phyloP scores from a whole-genome alignment of 2,113 vertebrate species.

The Nothocercus julius region DNA sequence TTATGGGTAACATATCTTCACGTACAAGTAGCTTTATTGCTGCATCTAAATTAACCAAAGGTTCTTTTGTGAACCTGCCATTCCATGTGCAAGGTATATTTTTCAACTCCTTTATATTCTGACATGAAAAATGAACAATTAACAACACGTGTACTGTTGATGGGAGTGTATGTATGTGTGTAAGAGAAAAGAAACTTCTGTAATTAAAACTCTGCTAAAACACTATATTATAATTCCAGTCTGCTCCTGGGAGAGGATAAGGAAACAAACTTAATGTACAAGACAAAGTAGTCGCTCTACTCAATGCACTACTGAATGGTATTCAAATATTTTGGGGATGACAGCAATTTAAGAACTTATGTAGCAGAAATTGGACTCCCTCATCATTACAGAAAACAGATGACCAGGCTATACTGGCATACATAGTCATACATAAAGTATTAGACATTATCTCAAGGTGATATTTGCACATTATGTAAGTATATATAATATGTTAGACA shows the following conservation, averaged over 20 bases:
- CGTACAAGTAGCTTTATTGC: neutral
- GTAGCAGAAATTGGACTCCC: neutral
- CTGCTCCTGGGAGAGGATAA: neutral
- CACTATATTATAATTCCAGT: neutral
- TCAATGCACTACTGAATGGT: neutral
- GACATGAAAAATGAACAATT: neutral
- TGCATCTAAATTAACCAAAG: neutral
- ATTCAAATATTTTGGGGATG: neutral
- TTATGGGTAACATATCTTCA: neutral
- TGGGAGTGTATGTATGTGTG: neutral
- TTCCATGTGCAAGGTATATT: neutral
- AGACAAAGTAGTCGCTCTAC: neutral
- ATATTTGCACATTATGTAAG: neutral
- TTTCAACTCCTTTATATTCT: neutral
- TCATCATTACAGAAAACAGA: neutral
- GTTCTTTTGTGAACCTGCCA: neutral
- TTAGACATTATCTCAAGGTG: neutral
- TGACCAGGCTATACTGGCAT: neutral
- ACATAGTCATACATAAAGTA: neutral
- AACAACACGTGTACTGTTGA: neutral
- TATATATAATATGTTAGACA: neutral
- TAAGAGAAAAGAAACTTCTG: neutral
- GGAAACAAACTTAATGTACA: neutral
- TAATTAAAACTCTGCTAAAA: neutral
- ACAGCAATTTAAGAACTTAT: neutral